Percentiles rank a stretch among this genome's conserved stretches.
phyloP scores from a whole-genome alignment of 2,797 vertebrate species.

The Brachymystax lenok region DNA sequence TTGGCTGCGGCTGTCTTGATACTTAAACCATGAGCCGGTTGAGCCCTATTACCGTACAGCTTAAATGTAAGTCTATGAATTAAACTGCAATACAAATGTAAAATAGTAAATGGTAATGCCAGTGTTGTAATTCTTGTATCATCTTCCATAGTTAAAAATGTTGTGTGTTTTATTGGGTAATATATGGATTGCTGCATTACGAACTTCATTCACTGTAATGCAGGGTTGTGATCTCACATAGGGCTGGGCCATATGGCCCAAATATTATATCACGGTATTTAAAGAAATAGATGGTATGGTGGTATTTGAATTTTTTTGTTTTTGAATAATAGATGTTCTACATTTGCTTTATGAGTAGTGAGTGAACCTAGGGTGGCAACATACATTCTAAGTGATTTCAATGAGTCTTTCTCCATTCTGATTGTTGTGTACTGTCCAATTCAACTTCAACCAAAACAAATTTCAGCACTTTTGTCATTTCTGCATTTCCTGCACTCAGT shows the following conservation, averaged over 20 bases:
- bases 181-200: constrained; percentile 39
- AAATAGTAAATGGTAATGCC: not conserved
- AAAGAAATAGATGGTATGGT: no score
- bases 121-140: not conserved
- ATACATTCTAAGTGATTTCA: no score
- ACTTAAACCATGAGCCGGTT: not conserved
- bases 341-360: no score
- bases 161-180: constrained; percentile 44
- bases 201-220: constrained; percentile 45
- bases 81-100: not conserved
- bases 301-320: no score
- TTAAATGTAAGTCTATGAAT: not conserved
- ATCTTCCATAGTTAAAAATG: not conserved
- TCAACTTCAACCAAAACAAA: no score
- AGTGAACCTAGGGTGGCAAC: no score
- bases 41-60: not conserved
- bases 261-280: no score
- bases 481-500: no score
- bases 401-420: no score
- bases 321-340: no score
- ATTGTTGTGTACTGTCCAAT: no score
- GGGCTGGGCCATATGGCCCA: constrained; percentile 13
- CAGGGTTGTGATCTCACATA: constrained; percentile 57
- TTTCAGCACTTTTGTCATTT: no score
- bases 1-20: constrained; percentile 15